A percentile compares a stretch with the other conserved stretches of the same genome.
Evolutionary conservation across 2,888 invertebrate species (phyloP).

Genomic region (Tryphoninae sp.): DNA sequence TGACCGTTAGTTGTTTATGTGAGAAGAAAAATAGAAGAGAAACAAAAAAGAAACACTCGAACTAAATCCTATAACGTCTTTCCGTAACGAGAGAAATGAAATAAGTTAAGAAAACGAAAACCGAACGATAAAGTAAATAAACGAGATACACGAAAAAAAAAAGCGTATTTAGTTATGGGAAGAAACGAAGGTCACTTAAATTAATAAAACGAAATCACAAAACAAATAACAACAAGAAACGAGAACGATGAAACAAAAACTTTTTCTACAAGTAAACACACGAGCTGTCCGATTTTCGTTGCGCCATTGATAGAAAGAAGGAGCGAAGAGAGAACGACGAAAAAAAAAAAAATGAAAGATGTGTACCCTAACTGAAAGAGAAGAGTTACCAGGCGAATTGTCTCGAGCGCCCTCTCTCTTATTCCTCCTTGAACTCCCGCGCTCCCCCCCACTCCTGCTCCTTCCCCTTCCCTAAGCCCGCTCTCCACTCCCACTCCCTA

Average conservation of each 20-base stretch:
- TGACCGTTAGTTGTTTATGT: slow-evolving; percentile 65
- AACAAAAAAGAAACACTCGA: no score
- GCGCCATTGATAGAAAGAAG: slow-evolving; percentile 20
- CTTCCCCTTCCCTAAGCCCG: no score
- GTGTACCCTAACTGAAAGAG: slow-evolving; percentile 37
- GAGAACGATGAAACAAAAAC: slow-evolving; percentile 42
- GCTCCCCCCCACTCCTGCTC: slow-evolving; percentile 34
- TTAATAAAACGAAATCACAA: slow-evolving; percentile 2
- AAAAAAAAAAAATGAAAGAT: slow-evolving; percentile 58
- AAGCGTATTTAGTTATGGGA: slow-evolving; percentile 47
- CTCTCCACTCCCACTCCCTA: slow-evolving; percentile 32
- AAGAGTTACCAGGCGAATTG: slow-evolving; percentile 65
- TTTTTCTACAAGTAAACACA: slow-evolving; percentile 57
- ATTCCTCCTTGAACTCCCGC: slow-evolving; percentile 37
- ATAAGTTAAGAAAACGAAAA: slow-evolving; percentile 15
- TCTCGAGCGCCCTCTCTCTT: slow-evolving; percentile 62
- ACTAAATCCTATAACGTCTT: slow-evolving; percentile 58
- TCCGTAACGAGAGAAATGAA: slow-evolving; percentile 55
- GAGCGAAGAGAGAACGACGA: slow-evolving; percentile 23
- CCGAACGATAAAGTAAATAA: slow-evolving; percentile 15
- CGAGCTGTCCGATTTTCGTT: slow-evolving; percentile 48
- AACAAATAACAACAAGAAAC: slow-evolving; percentile 1
- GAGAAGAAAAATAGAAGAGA: slow-evolving; percentile 29
- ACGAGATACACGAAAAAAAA: slow-evolving; percentile 27
- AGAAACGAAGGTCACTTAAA: slow-evolving; percentile 25